phyloP scores from a whole-genome alignment of 2,113 vertebrate species.

The Sarotherodon lohbergeri region DNA sequence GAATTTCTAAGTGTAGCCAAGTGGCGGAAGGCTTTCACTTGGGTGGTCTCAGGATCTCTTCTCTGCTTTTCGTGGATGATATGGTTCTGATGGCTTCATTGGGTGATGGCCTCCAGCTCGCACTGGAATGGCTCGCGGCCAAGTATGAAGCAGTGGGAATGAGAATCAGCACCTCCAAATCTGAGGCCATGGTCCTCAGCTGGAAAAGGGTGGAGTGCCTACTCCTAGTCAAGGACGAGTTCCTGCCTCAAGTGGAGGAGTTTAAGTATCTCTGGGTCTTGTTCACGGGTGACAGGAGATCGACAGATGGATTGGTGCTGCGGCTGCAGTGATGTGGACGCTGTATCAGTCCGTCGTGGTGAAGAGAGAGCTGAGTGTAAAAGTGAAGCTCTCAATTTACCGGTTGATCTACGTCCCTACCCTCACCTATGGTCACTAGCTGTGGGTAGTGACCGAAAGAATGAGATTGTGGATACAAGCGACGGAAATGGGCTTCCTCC shows the following conservation, averaged over 20 bases:
- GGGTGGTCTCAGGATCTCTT: no score
- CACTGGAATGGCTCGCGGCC: neutral
- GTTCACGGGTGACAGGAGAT: neutral
- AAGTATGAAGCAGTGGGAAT: neutral
- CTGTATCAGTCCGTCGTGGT: neutral
- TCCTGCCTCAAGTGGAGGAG: neutral
- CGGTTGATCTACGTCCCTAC: rapidly evolving
- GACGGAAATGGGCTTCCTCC: rapidly evolving
- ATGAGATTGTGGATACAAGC: rapidly evolving
- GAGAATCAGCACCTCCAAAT: no score
- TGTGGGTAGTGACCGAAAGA: neutral
- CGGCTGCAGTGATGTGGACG: neutral
- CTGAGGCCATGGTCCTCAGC: no score
- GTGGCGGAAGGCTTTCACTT: no score
- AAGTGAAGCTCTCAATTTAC: neutral
- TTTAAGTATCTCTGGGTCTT: neutral
- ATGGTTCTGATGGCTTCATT: neutral
- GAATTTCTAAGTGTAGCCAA: neutral
- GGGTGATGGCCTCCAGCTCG: neutral
- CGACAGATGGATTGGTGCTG: neutral
- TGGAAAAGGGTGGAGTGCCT: no score
- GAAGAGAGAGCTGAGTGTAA: neutral
- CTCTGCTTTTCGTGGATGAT: neutral
- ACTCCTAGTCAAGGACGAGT: rapidly evolving
- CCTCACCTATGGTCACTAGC: neutral